Base-by-base conservation (phyloP, 2,113 vertebrate genomes). In the Apus apus region DNA sequence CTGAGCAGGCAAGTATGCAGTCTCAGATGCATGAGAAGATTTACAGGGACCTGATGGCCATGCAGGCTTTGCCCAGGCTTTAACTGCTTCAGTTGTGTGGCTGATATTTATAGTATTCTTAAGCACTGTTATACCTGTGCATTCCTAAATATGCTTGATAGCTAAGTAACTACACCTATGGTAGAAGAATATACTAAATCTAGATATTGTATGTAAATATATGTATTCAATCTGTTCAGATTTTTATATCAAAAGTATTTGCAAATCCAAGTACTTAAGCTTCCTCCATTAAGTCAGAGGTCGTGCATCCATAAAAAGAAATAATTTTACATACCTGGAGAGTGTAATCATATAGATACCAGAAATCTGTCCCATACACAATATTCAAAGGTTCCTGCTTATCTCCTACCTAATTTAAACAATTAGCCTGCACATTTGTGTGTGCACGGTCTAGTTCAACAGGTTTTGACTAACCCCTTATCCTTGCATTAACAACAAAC, bases 1-100 rank as follows among this genome's bases (percentile, higher is more conserved):
- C 99, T 6, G 99, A 99, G 84, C 96, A 98, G 98, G 99, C 99
- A 94, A 45, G 98, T 70, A 18, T 25, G 40, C 70, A 30, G 66
- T n/a, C 68, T 51, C 57, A 48, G 38, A 10, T 65, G 64, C 43
- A 13, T 38, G 74, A 65, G 34, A 57, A 70, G 15, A 30, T 56
- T 36, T 70, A 8, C 6, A 68, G 57, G 23, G 45, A 23, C 54
- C 81, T 61, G 34, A 8, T 70, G 34, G 40, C 20, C 65, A 8
- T 67, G 45, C 60, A 30, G 32, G 9, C 82, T 87, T 79, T 90
- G 20, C 38, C 38, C 62, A 40, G 61, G 27, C 29, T 83, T 83
- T 50, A 36, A 29, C 32, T 51, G 19, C 54, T 71, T 84, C 38
- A 30, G 43, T 57, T 53, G 29, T 32, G 19, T 61, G 46, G 12